Base-by-base conservation (phyloP, 2,797 vertebrate genomes). In the Euthynnus affinis region DNA sequence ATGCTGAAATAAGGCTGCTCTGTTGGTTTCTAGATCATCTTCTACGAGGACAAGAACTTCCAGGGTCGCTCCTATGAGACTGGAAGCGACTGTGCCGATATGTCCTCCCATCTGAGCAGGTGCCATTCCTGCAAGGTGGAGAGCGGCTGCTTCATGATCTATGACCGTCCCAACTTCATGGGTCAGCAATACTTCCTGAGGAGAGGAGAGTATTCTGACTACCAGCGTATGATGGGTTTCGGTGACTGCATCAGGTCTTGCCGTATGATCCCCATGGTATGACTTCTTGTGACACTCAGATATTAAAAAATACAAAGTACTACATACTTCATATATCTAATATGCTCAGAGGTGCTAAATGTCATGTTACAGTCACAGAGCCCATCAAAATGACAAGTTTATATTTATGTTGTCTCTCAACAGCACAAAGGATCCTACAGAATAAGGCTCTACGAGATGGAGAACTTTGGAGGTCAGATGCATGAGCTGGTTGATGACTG, bases 1-100 rank as follows among this genome's bases (percentile, higher is more conserved):
- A n/a, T 2, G 5, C 42, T 70, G 12, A 71, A 52, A 46, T 58
- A 25, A 3, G 23, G 10, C 9, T 53, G 12, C 18, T 63, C 42
- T 73, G 17, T 56, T 40, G 57, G 53, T 56, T 65, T 67, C 18
- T 9, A 86, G 80, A 93, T 94, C 53, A 90, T 80, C 82, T 95
- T 94, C 76, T 86, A 86, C 42, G 84, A 87, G 79, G 85, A 92
- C 71, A 84, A 62, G 56, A 87, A 91, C 85, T 95, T 95, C 78
- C 84, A 89, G 87, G 90, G 92, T 63, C 90, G 87, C 76, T 93
- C 83, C 79, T 93, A 92, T 71, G 92, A 93, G 71, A 91, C 84
- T 67, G 91, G 56, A 56, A 83, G 81, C 14, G 93, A 96, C 81
- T 90, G 91, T 2, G 49, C 89, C 13, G 93, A 95, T 37, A 80